phyloP scores from a whole-genome alignment of 1,140 invertebrate genomes.

The Drosophila yakuba region DNA sequence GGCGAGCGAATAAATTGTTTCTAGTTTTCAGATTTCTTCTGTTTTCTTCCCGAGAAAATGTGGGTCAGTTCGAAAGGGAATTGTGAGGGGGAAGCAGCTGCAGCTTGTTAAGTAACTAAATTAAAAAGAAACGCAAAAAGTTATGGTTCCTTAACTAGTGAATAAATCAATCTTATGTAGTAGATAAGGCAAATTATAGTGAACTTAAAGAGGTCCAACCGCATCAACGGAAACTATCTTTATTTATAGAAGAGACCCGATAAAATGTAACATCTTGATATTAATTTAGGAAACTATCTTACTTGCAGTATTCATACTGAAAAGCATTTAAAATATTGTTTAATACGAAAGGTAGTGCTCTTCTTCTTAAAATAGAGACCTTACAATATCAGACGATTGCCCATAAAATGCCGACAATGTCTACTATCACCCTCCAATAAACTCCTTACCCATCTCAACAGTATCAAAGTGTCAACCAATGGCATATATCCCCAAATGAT shows the following conservation, averaged over 20 bases:
- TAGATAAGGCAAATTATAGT: too few species aligned
- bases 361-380: not conserved
- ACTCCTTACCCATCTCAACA: constrained; percentile 1
- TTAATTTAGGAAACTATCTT: not conserved
- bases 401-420: not conserved
- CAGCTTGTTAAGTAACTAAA: constrained; percentile 1
- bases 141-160: constrained; percentile 6
- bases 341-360: too few species aligned
- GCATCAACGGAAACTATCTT: too few species aligned
- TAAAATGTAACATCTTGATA: not conserved
- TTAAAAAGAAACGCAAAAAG: not conserved
- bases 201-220: too few species aligned
- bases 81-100: constrained; percentile 13
- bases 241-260: too few species aligned
- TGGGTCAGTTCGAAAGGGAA: constrained; percentile 30
- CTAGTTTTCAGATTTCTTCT: constrained; percentile 27
- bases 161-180: constrained; percentile 2
- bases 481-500: constrained; percentile 14
- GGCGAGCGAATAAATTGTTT: constrained; percentile 58
- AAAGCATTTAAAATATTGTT: too few species aligned
- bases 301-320: too few species aligned
- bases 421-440: constrained; percentile 5
- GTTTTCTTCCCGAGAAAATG: constrained; percentile 22
- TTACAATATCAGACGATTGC: not conserved
- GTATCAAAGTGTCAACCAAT: not conserved